These are phyloP conservation scores for Rhabdomys pumilio DNA, from an alignment of 2,797 vertebrate genomes.

Conservation along the genomic window DNA sequence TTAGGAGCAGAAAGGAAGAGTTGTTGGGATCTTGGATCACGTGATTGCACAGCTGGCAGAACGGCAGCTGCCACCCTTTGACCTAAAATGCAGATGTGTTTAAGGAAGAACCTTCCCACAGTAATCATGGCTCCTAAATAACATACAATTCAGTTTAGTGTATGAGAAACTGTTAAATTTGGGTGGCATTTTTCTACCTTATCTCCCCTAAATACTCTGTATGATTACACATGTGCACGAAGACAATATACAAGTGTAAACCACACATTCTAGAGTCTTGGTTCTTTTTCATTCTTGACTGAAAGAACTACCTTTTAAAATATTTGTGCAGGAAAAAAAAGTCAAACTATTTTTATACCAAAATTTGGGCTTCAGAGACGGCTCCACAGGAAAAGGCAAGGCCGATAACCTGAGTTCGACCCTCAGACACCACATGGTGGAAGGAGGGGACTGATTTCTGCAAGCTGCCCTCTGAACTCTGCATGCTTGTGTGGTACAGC, in stretches of 20 bases:
- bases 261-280: neutral
- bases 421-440: neutral
- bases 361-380: neutral
- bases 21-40: too few relatives aligned
- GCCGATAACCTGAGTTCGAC: neutral
- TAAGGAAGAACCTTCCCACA: neutral
- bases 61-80: neutral
- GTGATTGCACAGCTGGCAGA: neutral
- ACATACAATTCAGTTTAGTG: too few relatives aligned
- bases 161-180: neutral
- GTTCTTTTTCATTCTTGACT: slow-evolving; percentile 24
- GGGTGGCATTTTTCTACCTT: slow-evolving; percentile 33
- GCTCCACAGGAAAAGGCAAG: neutral
- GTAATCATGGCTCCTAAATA: neutral
- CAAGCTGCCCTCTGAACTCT: neutral
- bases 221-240: neutral
- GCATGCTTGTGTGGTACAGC: neutral
- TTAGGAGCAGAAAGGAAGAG: neutral
- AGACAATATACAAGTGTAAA: neutral
- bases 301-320: slow-evolving; percentile 33
- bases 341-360: neutral
- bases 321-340: neutral
- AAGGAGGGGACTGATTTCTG: neutral
- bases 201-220: neutral
- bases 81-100: neutral